Conservation (phyloP, 2,113 vertebrate genomes). For the Formicarius rufipectus region DNA sequence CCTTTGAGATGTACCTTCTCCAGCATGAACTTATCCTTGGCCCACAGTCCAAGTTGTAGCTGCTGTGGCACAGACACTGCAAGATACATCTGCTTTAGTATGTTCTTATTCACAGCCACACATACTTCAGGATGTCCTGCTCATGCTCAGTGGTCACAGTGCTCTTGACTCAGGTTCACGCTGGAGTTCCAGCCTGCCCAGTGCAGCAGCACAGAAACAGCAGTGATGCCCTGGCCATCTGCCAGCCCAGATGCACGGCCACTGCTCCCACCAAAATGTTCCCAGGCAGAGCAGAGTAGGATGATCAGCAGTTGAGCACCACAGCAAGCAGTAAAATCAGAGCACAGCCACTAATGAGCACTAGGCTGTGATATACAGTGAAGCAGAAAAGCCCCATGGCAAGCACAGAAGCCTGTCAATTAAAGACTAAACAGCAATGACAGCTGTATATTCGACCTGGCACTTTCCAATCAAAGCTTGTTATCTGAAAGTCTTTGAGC, state of each 20-base stretch:
- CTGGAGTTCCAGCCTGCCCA: neutral
- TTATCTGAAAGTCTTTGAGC: neutral
- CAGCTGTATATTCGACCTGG: neutral
- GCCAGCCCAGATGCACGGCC: neutral
- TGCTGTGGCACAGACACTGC: neutral
- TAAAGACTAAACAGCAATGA: neutral
- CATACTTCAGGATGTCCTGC: neutral
- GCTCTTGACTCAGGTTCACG: accelerated
- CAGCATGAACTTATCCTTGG: neutral
- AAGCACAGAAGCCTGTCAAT: neutral
- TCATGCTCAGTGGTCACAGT: neutral
- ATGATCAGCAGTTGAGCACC: neutral
- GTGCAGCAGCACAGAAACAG: neutral
- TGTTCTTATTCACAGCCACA: neutral
- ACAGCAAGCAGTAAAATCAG: neutral
- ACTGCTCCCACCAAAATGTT: neutral
- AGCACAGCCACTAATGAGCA: neutral
- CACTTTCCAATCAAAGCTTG: neutral
- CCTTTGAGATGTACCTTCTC: neutral
- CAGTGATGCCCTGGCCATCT: neutral
- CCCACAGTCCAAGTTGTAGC: neutral
- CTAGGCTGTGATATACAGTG: neutral
- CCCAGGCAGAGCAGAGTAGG: neutral
- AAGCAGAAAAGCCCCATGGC: neutral
- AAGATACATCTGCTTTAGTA: neutral